Conservation (phyloP, 2,888 invertebrate genomes). For the Caprella mutica region DNA sequence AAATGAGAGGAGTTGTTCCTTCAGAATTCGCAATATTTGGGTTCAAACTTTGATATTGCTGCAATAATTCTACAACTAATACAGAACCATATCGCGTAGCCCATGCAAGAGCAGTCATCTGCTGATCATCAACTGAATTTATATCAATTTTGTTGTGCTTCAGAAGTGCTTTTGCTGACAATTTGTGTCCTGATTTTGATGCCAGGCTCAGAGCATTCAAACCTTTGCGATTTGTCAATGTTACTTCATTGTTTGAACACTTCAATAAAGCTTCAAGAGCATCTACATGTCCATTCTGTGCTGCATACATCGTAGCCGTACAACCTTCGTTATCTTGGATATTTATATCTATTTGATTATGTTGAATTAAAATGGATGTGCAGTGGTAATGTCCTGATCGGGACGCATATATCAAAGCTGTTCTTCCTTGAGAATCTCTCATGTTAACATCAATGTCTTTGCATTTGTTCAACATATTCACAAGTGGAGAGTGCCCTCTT, state of each 20-base stretch:
- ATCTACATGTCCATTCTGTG: slow-evolving; percentile 25
- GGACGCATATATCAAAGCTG: slow-evolving; percentile 26
- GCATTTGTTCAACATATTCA: slow-evolving; percentile 27
- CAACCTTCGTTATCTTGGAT: slow-evolving; percentile 16
- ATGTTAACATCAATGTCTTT: slow-evolving; percentile 20
- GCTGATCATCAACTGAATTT: slow-evolving; percentile 21
- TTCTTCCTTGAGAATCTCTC: slow-evolving; percentile 22
- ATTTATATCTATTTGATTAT: slow-evolving; percentile 16
- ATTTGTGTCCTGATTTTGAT: slow-evolving; percentile 22
- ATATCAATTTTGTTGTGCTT: slow-evolving; percentile 27
- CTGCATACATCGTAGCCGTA: slow-evolving; percentile 24
- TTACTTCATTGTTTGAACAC: slow-evolving; percentile 6
- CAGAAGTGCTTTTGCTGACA: slow-evolving; percentile 16
- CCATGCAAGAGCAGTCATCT: slow-evolving; percentile 29
- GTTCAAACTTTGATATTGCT: slow-evolving; percentile 23
- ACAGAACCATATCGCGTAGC: slow-evolving; percentile 19
- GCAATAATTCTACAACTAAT: slow-evolving; percentile 27
- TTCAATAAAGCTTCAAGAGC: slow-evolving; percentile 19
- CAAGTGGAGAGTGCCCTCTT: slow-evolving; percentile 24
- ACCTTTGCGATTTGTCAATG: slow-evolving; percentile 12
- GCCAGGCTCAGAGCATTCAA: slow-evolving; percentile 26
- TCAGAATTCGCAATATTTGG: slow-evolving; percentile 18
- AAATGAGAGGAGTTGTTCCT: slow-evolving; percentile 29
- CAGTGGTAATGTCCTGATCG: slow-evolving; percentile 27
- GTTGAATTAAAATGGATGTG: slow-evolving; percentile 21